A percentile compares a stretch with the other conserved stretches of the same genome.
Evolutionary conservation across 1,140 invertebrate species (phyloP).

Genomic region (Phocides pigmalion): DNA sequence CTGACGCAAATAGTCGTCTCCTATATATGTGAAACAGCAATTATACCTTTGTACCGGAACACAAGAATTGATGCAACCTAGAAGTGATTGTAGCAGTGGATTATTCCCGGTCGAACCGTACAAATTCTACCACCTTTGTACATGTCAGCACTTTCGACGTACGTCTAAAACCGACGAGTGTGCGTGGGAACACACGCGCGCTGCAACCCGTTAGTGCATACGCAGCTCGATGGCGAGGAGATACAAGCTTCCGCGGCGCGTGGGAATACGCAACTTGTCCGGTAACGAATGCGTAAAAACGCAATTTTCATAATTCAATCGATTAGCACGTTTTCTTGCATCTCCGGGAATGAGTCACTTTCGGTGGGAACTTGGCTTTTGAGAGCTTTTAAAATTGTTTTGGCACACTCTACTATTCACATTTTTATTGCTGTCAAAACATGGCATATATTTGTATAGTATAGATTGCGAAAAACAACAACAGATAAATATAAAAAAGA

Average conservation of each 20-base stretch:
- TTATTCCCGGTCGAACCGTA: too few species aligned
- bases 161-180: constrained; percentile 8
- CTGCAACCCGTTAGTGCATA: constrained; percentile 21
- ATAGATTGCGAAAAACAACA: too few species aligned
- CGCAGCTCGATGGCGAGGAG: background rate
- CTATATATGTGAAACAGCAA: too few species aligned
- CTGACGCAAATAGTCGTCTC: too few species aligned
- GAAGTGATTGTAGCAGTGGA: too few species aligned
- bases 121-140: background rate
- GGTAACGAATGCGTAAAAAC: background rate
- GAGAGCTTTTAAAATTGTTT: too few species aligned
- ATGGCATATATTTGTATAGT: too few species aligned
- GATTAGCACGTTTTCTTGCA: background rate
- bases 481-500: background rate
- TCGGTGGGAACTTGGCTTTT: too few species aligned
- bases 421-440: too few species aligned
- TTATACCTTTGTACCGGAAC: too few species aligned
- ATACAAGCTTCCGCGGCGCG: constrained; percentile 1
- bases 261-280: constrained; percentile 16
- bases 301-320: constrained; percentile 2
- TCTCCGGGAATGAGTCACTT: background rate
- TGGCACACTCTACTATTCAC: too few species aligned
- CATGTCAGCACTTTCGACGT: constrained; percentile 18
- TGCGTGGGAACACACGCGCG: constrained; percentile 20
- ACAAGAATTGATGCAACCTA: too few species aligned